Conservation (phyloP, 1,140 invertebrate genomes). For the Lepidurus arcticus region DNA sequence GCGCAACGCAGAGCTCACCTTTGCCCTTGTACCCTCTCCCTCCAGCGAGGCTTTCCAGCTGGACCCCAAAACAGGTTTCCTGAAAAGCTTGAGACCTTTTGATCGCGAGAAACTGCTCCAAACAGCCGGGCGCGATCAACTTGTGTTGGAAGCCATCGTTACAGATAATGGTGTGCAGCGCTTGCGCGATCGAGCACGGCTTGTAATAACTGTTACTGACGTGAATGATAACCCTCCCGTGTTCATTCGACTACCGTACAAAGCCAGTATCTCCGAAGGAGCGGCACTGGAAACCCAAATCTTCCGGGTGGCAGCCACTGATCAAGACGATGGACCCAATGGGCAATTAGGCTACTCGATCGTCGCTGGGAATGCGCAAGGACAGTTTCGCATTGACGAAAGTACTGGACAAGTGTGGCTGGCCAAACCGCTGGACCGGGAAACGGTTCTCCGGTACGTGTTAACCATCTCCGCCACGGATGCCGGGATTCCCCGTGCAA, state of each 20-base stretch:
- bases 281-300: slow-evolving; percentile 68
- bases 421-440: slow-evolving; percentile 71
- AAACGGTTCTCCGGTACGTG: slow-evolving; percentile 68
- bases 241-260: slow-evolving; percentile 75
- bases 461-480: slow-evolving; percentile 77
- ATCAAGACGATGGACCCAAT: slow-evolving; percentile 83
- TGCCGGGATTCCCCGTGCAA: slow-evolving; percentile 55
- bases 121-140: slow-evolving; percentile 65
- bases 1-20: slow-evolving; percentile 83
- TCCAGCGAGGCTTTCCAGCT: slow-evolving; percentile 68
- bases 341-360: slow-evolving; percentile 83
- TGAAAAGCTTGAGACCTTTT: slow-evolving; percentile 75
- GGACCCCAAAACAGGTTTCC: slow-evolving; percentile 84
- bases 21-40: slow-evolving; percentile 64
- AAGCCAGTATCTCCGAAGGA: slow-evolving; percentile 66
- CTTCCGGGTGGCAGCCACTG: slow-evolving; percentile 74
- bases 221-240: slow-evolving; percentile 88
- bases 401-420: slow-evolving; percentile 79
- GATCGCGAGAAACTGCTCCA: slow-evolving; percentile 77
- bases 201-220: slow-evolving; percentile 80
- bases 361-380: slow-evolving; percentile 69
- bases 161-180: slow-evolving; percentile 77
- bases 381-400: slow-evolving; percentile 74
- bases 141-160: slow-evolving; percentile 76
- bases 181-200: slow-evolving; percentile 76